phyloP scores from a whole-genome alignment of 1,140 invertebrate genomes.

The Leptinotarsa texana region DNA sequence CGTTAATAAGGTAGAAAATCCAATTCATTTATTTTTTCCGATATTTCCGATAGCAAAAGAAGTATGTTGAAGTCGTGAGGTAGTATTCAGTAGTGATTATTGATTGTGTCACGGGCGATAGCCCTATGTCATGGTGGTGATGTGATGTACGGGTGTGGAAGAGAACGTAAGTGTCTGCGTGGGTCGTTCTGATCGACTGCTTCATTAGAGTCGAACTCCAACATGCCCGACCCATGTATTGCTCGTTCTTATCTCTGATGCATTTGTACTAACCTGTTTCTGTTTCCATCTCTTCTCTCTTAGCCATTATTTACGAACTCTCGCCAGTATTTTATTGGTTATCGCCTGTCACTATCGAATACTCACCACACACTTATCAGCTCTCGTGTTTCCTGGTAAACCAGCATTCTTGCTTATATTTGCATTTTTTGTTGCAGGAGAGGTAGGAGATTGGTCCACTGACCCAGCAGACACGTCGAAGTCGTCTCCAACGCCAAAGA shows the following conservation, averaged over 20 bases:
- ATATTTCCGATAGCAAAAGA: no score
- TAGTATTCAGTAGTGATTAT: neutral
- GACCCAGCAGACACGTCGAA: slow-evolving; percentile 57
- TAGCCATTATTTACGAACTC: slow-evolving; percentile 37
- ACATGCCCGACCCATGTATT: slow-evolving; percentile 51
- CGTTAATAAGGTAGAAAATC: no score
- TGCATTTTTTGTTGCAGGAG: slow-evolving; percentile 53
- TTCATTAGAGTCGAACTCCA: slow-evolving; percentile 49
- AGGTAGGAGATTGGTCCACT: slow-evolving; percentile 65
- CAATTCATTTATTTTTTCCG: no score
- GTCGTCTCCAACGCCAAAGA: slow-evolving; percentile 44
- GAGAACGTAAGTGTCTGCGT: slow-evolving; percentile 34
- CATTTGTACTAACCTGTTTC: slow-evolving; percentile 52
- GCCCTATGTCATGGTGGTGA: slow-evolving; percentile 36
- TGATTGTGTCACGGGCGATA: slow-evolving; percentile 31
- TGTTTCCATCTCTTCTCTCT: slow-evolving; percentile 36
- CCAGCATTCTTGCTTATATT: slow-evolving; percentile 16
- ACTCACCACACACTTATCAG: slow-evolving; percentile 39
- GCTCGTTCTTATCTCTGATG: slow-evolving; percentile 49
- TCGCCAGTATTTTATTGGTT: slow-evolving; percentile 45
- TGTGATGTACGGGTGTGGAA: slow-evolving; percentile 42
- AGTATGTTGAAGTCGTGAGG: neutral
- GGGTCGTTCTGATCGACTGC: slow-evolving; percentile 51
- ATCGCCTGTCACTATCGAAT: slow-evolving; percentile 44
- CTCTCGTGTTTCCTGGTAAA: slow-evolving; percentile 39